phyloP scores from a whole-genome alignment of 2,888 invertebrate genomes.

The Eudemis profundana region DNA sequence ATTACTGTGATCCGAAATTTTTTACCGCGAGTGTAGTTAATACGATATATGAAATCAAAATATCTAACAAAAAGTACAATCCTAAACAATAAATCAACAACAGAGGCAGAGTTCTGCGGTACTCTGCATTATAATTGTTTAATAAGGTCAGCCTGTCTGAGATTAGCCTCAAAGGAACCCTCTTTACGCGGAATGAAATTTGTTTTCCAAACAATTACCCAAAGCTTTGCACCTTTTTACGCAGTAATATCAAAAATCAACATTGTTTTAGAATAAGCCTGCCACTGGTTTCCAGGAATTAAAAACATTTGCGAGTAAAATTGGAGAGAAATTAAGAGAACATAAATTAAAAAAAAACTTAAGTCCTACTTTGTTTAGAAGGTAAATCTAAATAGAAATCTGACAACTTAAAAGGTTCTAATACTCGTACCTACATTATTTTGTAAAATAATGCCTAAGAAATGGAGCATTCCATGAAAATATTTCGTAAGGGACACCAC shows the following conservation, averaged over 20 bases:
- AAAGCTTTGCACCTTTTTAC: constrained; percentile 11
- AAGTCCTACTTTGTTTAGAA: neutral
- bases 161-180: constrained; percentile 38
- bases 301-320: neutral
- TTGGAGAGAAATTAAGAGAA: neutral
- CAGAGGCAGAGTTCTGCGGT: neutral
- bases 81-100: neutral
- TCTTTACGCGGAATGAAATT: constrained; percentile 36
- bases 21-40: no score
- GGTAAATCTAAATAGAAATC: neutral
- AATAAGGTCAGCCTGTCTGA: constrained; percentile 43
- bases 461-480: no score
- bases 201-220: constrained; percentile 36
- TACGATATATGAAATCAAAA: no score
- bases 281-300: neutral
- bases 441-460: no score
- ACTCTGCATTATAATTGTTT: constrained; percentile 37
- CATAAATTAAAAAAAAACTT: neutral
- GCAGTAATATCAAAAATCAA: constrained; percentile 6
- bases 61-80: neutral
- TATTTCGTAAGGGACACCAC: no score
- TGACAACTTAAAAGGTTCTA: neutral
- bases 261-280: constrained; percentile 11
- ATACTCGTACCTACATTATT: no score
- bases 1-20: no score